phyloP scores from a whole-genome alignment of 2,888 invertebrate genomes.

The Tridacna gigas region DNA sequence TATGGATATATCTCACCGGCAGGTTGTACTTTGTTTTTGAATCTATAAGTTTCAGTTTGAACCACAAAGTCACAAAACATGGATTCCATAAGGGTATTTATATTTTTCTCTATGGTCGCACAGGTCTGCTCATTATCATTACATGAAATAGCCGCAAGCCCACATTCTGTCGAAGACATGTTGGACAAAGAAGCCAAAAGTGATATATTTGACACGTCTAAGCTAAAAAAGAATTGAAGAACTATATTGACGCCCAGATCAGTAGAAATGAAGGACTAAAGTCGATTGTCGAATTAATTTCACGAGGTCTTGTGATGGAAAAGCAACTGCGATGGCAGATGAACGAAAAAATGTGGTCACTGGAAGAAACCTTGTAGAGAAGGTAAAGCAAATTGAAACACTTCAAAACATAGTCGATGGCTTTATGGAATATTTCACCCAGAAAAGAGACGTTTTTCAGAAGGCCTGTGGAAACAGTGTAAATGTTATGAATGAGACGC shows the following conservation, averaged over 20 bases:
- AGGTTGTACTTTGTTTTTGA: no score
- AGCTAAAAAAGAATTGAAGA: not conserved
- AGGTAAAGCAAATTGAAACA: not conserved
- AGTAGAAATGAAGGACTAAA: not conserved
- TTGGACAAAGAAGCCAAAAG: not conserved
- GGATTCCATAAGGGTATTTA: not conserved
- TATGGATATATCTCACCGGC: no score
- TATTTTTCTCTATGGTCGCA: not conserved
- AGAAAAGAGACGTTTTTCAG: not conserved
- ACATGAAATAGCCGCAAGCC: not conserved
- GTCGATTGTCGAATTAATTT: not conserved
- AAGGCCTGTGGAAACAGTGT: not conserved
- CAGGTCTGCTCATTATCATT: not conserved
- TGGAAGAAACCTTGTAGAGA: not conserved
- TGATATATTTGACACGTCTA: not conserved
- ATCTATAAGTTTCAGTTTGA: no score
- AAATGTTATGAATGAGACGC: not conserved
- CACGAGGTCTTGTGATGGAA: not conserved
- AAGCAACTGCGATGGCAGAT: not conserved
- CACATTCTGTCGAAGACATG: not conserved
- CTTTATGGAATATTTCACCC: not conserved
- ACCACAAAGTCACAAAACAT: not conserved
- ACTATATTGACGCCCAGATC: not conserved
- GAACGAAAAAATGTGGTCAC: not conserved
- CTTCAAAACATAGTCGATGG: not conserved